Conservation (phyloP, 2,888 invertebrate genomes). For the Girardia tigrina region DNA sequence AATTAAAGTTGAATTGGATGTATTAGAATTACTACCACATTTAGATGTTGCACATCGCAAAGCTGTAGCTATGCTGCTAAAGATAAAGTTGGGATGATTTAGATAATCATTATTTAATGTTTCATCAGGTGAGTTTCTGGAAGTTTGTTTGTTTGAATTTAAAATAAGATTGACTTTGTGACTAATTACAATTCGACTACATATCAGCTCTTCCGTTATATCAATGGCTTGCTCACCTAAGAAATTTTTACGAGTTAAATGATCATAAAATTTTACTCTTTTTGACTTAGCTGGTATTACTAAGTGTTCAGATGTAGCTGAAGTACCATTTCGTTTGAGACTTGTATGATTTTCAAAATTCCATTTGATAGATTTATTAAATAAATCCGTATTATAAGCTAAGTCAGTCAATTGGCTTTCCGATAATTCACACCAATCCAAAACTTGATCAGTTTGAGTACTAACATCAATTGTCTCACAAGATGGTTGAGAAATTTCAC, state of each 20-base stretch:
- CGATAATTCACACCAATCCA: not conserved
- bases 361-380: not conserved
- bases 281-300: not conserved
- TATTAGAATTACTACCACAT: not conserved
- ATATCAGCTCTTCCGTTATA: not conserved
- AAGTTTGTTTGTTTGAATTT: not conserved
- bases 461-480: not conserved
- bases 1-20: not conserved
- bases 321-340: not conserved
- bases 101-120: not conserved
- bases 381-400: not conserved
- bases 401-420: not conserved
- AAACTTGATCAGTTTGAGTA: not conserved
- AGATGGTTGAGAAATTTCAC: not conserved
- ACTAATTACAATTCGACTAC: not conserved
- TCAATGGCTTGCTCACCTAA: not conserved
- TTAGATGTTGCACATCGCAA: constrained; percentile 5
- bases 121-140: not conserved
- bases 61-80: constrained; percentile 10
- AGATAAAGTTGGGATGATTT: not conserved
- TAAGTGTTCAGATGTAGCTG: not conserved
- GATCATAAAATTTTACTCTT: not conserved
- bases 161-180: not conserved
- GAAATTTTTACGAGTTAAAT: not conserved
- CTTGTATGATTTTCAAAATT: not conserved